phyloP scores from a whole-genome alignment of 2,113 vertebrate species.

The Reinhardtius hippoglossoides region DNA sequence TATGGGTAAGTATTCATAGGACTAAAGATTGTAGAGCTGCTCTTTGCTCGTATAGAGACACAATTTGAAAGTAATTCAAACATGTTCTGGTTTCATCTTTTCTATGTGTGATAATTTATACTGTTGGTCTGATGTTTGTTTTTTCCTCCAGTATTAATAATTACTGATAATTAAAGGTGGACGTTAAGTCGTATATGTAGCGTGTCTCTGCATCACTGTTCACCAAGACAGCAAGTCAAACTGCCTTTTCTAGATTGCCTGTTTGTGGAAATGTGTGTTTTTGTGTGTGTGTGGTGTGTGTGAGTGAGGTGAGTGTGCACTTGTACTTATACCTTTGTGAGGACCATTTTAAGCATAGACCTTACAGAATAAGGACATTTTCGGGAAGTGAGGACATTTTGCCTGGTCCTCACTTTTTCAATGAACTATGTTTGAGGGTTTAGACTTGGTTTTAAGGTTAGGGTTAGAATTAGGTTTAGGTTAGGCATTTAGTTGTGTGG shows the following conservation, averaged over 20 bases:
- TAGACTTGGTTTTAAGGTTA: too few species aligned
- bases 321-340: too few species aligned
- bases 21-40: background rate
- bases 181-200: slow-evolving; percentile 21
- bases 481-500: too few species aligned
- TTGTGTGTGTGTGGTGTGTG: slow-evolving; percentile 43
- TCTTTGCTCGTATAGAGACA: background rate
- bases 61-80: slow-evolving; percentile 1
- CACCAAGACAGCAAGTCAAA: slow-evolving; percentile 35
- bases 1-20: slow-evolving; percentile 91
- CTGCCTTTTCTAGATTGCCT: slow-evolving; percentile 48
- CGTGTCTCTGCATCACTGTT: slow-evolving; percentile 19
- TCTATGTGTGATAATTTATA: slow-evolving; percentile 11
- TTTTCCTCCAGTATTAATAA: slow-evolving; percentile 17
- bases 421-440: too few species aligned
- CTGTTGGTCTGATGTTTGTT: background rate
- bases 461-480: too few species aligned
- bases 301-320: slow-evolving; percentile 51
- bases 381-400: background rate
- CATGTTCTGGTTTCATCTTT: background rate
- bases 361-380: too few species aligned
- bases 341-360: too few species aligned
- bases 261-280: slow-evolving; percentile 34
- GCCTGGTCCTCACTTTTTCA: too few species aligned
- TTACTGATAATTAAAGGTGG: slow-evolving; percentile 35